These are phyloP conservation scores for Chymomyza amoena DNA, from an alignment of 2,888 invertebrate genomes.

Conservation along the genomic window DNA sequence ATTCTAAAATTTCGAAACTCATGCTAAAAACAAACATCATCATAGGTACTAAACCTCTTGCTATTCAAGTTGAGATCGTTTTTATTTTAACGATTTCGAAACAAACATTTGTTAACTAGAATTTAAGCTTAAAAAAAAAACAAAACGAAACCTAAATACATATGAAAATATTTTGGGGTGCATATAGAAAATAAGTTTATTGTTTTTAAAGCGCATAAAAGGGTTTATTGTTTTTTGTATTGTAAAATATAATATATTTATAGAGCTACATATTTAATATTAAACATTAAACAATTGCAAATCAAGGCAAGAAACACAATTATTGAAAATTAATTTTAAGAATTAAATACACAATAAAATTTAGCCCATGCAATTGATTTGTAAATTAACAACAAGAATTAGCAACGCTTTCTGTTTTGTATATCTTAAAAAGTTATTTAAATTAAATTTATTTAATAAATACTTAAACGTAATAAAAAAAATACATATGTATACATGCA, in stretches of 20 bases:
- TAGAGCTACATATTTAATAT: slow-evolving; percentile 43
- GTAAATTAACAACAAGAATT: slow-evolving; percentile 52
- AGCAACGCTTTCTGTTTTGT: slow-evolving; percentile 68
- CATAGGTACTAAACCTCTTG: slow-evolving; percentile 30
- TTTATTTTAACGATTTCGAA: slow-evolving; percentile 41
- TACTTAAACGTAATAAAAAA: not conserved
- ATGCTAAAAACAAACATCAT: slow-evolving; percentile 15
- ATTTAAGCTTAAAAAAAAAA: slow-evolving; percentile 37
- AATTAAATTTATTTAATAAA: slow-evolving; percentile 67
- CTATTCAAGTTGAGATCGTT: slow-evolving; percentile 44
- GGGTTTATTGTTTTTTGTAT: slow-evolving; percentile 51
- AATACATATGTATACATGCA: not conserved
- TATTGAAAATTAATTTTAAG: slow-evolving; percentile 31
- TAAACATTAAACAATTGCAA: slow-evolving; percentile 25
- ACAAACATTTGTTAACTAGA: slow-evolving; percentile 64
- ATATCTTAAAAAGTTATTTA: slow-evolving; percentile 70
- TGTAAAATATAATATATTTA: slow-evolving; percentile 40
- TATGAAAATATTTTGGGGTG: slow-evolving; percentile 25
- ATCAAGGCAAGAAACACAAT: slow-evolving; percentile 30
- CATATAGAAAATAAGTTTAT: slow-evolving; percentile 55
- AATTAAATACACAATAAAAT: slow-evolving; percentile 49
- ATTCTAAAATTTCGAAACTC: not conserved
- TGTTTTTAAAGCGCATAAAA: slow-evolving; percentile 66
- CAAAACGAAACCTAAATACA: not conserved
- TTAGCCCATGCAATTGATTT: slow-evolving; percentile 52